Evolutionary conservation across 2,113 vertebrate species (phyloP).

Genomic region (Aegotheles bennettii): DNA sequence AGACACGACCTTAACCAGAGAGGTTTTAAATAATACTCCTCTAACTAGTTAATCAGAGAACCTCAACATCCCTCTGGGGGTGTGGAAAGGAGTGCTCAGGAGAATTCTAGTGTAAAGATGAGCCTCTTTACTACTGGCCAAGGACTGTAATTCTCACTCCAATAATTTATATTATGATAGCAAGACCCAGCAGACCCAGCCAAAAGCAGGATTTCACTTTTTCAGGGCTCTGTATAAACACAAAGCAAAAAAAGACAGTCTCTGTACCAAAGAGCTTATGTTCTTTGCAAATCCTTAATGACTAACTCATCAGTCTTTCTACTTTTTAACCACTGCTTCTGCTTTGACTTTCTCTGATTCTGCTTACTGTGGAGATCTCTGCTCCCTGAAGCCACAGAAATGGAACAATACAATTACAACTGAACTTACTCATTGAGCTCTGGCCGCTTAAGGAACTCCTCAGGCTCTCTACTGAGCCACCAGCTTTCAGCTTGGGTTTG

Average conservation of each 20-base stretch:
- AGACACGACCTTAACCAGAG: not conserved
- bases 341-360: not conserved
- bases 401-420: not conserved
- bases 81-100: not conserved
- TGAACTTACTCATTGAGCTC: slow-evolving; percentile 94
- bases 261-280: not conserved
- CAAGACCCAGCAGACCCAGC: not conserved
- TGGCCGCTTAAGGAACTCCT: slow-evolving; percentile 95
- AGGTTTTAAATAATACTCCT: not conserved
- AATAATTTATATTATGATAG: not conserved
- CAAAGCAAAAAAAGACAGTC: not conserved
- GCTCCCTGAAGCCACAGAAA: not conserved
- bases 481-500: slow-evolving; percentile 94
- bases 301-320: not conserved
- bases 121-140: not conserved
- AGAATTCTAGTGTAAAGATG: not conserved
- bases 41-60: not conserved
- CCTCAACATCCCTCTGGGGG: not conserved
- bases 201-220: not conserved
- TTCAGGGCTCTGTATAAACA: not conserved
- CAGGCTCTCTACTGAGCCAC: slow-evolving; percentile 95
- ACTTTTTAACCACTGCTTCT: not conserved
- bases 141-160: not conserved
- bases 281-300: not conserved
- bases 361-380: not conserved